Evolutionary conservation across 2,113 vertebrate species (phyloP), one percentile per base, ranked within the genome.

Genomic region (Columba livia): DNA sequence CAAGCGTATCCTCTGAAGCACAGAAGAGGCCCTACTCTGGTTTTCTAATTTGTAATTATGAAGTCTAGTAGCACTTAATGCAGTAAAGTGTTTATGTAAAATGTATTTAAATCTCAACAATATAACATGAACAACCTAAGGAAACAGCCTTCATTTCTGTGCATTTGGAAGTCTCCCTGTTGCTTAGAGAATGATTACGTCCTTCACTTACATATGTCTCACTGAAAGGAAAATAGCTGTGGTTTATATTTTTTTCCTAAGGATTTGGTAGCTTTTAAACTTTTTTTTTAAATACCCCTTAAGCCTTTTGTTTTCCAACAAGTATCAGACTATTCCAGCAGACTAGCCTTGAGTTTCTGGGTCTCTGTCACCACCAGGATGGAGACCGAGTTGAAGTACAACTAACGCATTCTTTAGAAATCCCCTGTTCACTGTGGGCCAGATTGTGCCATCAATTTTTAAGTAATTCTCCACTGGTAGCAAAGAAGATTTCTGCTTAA

Each of bases 391-490:
- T 19, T 65, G 42, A 58, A 91, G 25, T 17, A 79, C 16, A 82
- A 71, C 51, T 48, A 72, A 62, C 0, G 0, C n/a, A 78, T 88
- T 67, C 61, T 96, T 53, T 36, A 88, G 64, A 84, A 95, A 80
- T 60, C 42, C 78, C 69, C 48, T 53, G 40, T 80, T 93, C 53
- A 34, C 40, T n/a, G 40, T 48, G 77, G 77, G 54, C 85, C 92
- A 96, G 93, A 95, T 31, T 94, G 96, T 87, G 73, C 70, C 66
- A 96, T 95, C 36, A 93, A 95, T 95, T 93, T 96, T 97, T 97
- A 93, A 96, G 65, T 36, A 90, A 89, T 84, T 86, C 73, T 88
- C 53, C n/a, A 72, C 48, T 81, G 31, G 42, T 47, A 88, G 90
- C n/a, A 61, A 92, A 86, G 64, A 82, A 54, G 48, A 84, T 69